Percentiles rank a stretch among this genome's conserved stretches.
phyloP scores from a whole-genome alignment of 2,113 vertebrate genomes.

The Daubentonia madagascariensis region DNA sequence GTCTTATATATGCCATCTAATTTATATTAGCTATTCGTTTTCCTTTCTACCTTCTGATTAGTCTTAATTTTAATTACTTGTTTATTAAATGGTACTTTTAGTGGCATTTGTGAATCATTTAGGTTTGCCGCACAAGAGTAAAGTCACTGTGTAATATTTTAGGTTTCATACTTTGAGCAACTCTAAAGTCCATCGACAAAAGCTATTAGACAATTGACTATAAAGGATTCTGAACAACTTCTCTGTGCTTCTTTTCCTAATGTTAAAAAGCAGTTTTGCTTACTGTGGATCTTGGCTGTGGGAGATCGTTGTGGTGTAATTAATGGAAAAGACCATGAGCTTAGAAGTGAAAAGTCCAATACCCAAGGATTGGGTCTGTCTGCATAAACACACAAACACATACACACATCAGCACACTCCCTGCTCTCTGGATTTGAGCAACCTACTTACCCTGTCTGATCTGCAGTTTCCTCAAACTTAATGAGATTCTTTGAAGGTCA shows the following conservation, averaged over 20 bases:
- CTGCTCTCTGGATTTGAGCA: neutral
- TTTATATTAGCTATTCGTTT: constrained; percentile 4
- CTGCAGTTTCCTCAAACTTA: neutral
- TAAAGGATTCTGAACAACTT: neutral
- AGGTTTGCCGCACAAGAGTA: neutral
- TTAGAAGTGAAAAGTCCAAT: neutral
- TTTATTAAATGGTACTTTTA: neutral
- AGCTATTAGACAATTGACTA: neutral
- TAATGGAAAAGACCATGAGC: neutral
- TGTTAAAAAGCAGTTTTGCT: neutral
- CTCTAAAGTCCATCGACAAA: neutral
- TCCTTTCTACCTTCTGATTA: neutral
- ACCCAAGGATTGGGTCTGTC: neutral
- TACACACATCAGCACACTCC: neutral
- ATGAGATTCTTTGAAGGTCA: neutral
- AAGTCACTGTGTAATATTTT: neutral
- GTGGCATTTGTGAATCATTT: neutral
- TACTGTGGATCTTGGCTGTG: neutral
- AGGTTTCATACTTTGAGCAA: neutral
- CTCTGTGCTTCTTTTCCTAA: neutral
- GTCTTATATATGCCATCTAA: neutral
- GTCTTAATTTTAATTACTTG: neutral
- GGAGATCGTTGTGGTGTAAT: neutral
- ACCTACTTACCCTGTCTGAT: neutral
- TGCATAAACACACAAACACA: neutral